Evolutionary conservation across 2,888 invertebrate genomes (phyloP).

Genomic region (Brenthis ino): DNA sequence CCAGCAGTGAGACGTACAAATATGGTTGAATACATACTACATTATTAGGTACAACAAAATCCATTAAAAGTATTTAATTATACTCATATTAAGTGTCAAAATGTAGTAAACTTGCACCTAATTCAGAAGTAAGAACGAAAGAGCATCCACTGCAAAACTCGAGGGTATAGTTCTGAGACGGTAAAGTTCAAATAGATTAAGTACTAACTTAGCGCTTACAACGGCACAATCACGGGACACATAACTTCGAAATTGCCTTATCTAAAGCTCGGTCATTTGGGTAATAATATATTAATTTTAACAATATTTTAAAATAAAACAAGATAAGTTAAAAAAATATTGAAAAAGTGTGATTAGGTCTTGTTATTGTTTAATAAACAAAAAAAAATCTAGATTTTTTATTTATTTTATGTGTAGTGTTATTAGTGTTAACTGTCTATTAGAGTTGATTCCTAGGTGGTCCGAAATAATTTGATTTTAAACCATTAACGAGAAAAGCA

Average conservation of each 20-base stretch:
- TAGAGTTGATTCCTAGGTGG: too few species aligned
- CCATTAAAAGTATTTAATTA: not conserved
- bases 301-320: too few species aligned
- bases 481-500: too few species aligned
- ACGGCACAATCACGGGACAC: conserved; percentile 29
- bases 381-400: too few species aligned
- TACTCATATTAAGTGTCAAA: conserved; percentile 5
- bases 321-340: too few species aligned
- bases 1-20: too few species aligned
- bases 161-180: conserved; percentile 43
- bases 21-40: not conserved
- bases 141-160: conserved; percentile 44
- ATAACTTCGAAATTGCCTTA: conserved; percentile 12
- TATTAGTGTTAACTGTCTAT: too few species aligned
- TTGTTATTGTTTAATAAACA: too few species aligned
- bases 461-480: too few species aligned
- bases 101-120: conserved; percentile 29
- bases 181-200: conserved; percentile 42
- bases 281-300: too few species aligned
- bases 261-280: conserved; percentile 11
- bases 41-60: not conserved
- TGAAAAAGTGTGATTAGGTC: too few species aligned
- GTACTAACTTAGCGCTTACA: conserved; percentile 42
- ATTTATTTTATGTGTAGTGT: too few species aligned
- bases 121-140: conserved; percentile 35